Conservation (phyloP, 92 coral and sea anemone species). For the Isaurus tuberculatus region DNA sequence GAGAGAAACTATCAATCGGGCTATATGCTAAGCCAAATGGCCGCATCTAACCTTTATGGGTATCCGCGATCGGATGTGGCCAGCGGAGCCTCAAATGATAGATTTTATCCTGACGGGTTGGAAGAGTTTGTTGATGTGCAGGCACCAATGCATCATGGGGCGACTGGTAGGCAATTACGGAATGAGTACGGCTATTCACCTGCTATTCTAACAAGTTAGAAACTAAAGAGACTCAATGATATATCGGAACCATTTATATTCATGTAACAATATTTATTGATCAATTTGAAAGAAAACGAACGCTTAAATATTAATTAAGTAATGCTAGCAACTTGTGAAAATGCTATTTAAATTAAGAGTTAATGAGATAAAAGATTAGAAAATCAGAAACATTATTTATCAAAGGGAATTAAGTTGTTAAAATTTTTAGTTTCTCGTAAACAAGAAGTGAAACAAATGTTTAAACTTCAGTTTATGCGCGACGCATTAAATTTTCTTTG, state of each 20-base stretch:
- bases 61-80: conserved; percentile 80
- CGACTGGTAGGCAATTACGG: conserved; percentile 76
- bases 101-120: conserved; percentile 89
- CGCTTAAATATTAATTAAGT: not conserved
- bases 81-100: conserved; percentile 73
- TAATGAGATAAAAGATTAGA: not conserved
- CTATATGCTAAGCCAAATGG: conserved; percentile 82
- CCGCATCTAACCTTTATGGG: conserved; percentile 69
- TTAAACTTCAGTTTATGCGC: too few relatives aligned
- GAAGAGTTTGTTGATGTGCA: conserved; percentile 94
- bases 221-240: not conserved
- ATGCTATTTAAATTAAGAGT: not conserved
- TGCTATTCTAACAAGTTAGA: conserved; percentile 83
- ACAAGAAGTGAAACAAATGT: conserved; percentile 43
- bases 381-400: not conserved
- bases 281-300: not conserved
- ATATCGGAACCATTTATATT: not conserved
- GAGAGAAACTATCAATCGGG: conserved; percentile 85
- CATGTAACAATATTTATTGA: not conserved
- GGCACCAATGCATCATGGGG: conserved; percentile 93
- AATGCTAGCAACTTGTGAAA: not conserved
- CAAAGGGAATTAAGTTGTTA: not conserved
- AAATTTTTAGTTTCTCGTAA: not conserved
- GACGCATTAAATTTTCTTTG: not conserved
- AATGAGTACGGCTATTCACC: conserved; percentile 77